These are phyloP conservation scores for Penaeus japonicus DNA, from an alignment of 1,140 invertebrate species.

Conservation along the genomic window DNA sequence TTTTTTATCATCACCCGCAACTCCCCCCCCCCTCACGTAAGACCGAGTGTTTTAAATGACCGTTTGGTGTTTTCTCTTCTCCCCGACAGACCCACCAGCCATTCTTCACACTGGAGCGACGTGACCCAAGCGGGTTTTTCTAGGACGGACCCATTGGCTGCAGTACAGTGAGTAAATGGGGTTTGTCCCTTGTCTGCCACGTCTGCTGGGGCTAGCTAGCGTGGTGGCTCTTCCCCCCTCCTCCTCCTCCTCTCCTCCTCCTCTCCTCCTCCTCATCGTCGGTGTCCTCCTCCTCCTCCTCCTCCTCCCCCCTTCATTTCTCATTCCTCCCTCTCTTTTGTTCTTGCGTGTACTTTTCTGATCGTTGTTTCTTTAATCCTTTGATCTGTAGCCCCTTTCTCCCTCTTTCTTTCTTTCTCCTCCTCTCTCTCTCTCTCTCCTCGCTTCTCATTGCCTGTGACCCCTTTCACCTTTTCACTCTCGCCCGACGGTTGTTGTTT, in stretches of 20 bases:
- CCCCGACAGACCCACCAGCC: conserved; percentile 2
- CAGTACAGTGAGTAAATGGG: conserved; percentile 21
- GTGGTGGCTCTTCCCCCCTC: not conserved
- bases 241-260: not conserved
- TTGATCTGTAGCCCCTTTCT: no score
- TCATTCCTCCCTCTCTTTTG: not conserved
- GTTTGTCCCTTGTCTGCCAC: not conserved
- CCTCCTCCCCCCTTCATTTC: not conserved
- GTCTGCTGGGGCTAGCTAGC: not conserved
- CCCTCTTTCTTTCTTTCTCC: no score
- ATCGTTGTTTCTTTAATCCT: no score
- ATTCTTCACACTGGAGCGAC: conserved; percentile 6
- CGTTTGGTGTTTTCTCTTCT: not conserved
- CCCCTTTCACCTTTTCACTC: no score
- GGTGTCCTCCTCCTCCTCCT: not conserved
- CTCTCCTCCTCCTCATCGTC: not conserved
- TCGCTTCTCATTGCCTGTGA: no score
- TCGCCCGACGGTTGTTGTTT: no score
- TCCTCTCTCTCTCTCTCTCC: no score
- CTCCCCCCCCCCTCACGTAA: no score
- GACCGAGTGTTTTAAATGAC: no score
- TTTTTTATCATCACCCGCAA: no score
- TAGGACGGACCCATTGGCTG: conserved; percentile 23
- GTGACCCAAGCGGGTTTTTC: not conserved
- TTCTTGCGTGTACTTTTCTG: not conserved